These are phyloP conservation scores for Scyliorhinus canicula DNA, from an alignment of 2,797 vertebrate species.

Conservation along the genomic window DNA sequence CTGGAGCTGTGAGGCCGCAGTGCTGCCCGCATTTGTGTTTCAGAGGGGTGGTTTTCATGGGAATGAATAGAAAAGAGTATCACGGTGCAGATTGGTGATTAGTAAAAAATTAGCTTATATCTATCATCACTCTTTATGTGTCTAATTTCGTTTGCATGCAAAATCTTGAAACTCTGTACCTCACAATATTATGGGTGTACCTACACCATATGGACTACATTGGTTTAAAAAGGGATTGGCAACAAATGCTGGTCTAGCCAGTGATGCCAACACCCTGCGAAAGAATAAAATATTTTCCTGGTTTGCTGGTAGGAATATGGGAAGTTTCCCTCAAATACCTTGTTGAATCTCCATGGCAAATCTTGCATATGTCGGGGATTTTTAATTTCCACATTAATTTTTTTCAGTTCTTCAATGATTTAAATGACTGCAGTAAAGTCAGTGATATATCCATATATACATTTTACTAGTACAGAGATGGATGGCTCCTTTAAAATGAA, in stretches of 20 bases:
- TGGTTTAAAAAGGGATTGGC: no score
- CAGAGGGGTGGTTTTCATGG: background rate
- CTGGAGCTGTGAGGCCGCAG: no score
- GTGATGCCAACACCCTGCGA: no score
- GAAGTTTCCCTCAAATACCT: background rate
- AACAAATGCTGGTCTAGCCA: no score
- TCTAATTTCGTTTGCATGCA: background rate
- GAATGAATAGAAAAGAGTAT: background rate
- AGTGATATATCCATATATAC: background rate
- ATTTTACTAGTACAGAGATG: background rate
- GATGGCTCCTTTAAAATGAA: background rate
- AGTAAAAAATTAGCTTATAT: background rate
- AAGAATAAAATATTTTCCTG: background rate
- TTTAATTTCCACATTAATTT: background rate
- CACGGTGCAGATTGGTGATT: background rate
- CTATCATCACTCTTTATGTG: background rate
- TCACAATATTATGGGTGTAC: no score
- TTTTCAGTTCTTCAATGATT: background rate
- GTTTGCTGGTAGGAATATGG: background rate
- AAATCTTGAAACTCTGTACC: no score
- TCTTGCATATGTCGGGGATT: background rate
- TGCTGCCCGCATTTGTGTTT: no score
- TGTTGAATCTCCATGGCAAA: background rate
- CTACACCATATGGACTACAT: no score
- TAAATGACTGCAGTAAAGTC: background rate